These are phyloP conservation scores for Tethya wilhelma DNA, from an alignment of 37 sponge, comb jelly and placozoan genomes.

Conservation along the genomic window DNA sequence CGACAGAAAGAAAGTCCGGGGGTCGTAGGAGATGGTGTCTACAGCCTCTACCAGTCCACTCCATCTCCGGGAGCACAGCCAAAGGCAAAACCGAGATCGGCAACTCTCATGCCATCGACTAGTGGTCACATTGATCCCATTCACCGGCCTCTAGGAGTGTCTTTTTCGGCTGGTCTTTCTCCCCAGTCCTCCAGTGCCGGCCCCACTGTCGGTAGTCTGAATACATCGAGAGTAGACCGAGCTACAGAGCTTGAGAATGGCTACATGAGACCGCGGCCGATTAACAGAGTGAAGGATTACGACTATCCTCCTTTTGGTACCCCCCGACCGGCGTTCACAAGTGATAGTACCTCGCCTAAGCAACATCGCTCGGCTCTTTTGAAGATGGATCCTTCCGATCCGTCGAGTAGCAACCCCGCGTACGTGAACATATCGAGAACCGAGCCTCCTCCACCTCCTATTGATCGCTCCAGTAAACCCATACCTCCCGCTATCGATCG, in stretches of 20 bases:
- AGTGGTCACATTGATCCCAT: background rate
- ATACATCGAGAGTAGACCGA: background rate
- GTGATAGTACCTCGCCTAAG: background rate
- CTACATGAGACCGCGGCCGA: constrained; percentile 7
- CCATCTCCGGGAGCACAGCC: constrained; percentile 2
- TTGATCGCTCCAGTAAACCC: constrained; percentile 22
- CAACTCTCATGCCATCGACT: constrained; percentile 12
- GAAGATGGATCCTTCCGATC: background rate
- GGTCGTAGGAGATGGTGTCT: background rate
- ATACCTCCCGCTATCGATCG: constrained; percentile 41
- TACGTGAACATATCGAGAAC: background rate
- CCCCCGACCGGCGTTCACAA: constrained; percentile 5
- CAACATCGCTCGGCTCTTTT: constrained; percentile 9
- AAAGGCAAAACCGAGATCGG: background rate
- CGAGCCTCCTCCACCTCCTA: constrained; percentile 3
- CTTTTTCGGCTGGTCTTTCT: background rate
- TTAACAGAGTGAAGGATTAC: background rate
- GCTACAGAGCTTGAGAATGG: constrained; percentile 21
- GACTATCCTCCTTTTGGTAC: constrained; percentile 11
- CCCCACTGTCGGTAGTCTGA: no score
- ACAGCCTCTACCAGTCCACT: constrained; percentile 2
- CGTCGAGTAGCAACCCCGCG: background rate
- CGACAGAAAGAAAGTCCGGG: background rate
- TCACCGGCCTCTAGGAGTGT: background rate
- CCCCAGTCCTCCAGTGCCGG: background rate